Percentiles rank a stretch among this genome's conserved stretches.
phyloP scores from a whole-genome alignment of 1,140 invertebrate species.

The Chironomus tepperi region DNA sequence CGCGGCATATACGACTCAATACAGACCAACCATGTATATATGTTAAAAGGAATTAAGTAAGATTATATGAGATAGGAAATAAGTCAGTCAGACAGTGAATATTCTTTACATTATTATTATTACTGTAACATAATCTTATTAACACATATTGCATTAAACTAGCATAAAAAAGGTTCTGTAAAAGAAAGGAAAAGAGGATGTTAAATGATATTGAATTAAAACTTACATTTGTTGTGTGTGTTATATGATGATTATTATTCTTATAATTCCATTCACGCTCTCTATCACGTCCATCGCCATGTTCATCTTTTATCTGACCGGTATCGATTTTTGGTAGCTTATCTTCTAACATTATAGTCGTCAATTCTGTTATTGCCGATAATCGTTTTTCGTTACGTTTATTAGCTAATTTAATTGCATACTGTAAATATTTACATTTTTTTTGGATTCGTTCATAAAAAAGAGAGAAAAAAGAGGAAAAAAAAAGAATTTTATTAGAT shows the following conservation, averaged over 20 bases:
- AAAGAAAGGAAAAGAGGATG: no score
- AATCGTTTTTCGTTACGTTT: conserved; percentile 49
- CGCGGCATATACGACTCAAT: background rate
- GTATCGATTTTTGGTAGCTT: conserved; percentile 51
- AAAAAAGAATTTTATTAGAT: conserved; percentile 24
- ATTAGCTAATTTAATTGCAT: conserved; percentile 49
- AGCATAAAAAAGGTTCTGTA: no score
- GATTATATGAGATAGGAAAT: background rate
- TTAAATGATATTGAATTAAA: background rate
- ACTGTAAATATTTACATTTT: conserved; percentile 38
- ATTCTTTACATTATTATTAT: background rate
- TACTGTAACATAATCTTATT: background rate
- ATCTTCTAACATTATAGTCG: conserved; percentile 41
- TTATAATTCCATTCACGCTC: conserved; percentile 28
- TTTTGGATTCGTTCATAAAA: conserved; percentile 26
- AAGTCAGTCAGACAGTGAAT: background rate
- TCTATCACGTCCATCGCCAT: conserved; percentile 29
- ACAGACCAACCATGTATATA: background rate
- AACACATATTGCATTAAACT: background rate
- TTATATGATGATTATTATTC: conserved; percentile 29
- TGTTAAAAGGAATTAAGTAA: conserved; percentile 6
- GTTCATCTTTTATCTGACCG: conserved; percentile 46
- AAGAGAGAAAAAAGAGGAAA: conserved; percentile 28
- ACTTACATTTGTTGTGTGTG: conserved; percentile 28
- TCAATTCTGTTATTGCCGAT: conserved; percentile 42